Evolutionary conservation across 2,797 vertebrate species (phyloP).

Genomic region (Microctenopoma lineatum): DNA sequence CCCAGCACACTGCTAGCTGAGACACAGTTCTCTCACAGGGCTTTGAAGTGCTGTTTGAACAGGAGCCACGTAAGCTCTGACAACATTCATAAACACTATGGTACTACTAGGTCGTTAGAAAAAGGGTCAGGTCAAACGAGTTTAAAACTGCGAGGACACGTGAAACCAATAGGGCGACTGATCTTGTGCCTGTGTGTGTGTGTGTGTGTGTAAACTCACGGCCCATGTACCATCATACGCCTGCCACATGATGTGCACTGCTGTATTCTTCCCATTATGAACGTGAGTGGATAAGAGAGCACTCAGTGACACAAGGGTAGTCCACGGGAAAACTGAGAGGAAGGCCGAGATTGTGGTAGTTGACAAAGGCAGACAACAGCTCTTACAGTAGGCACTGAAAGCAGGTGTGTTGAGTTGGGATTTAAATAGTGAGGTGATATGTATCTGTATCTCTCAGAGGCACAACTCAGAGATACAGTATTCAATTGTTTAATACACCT

Average conservation of each 20-base stretch:
- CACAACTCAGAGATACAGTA: conserved; percentile 20
- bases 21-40: conserved; percentile 38
- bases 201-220: conserved; percentile 43
- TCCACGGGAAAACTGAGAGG: conserved; percentile 27
- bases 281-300: conserved; percentile 44
- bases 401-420: conserved; percentile 14
- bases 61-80: conserved; percentile 22
- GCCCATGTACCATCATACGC: conserved; percentile 42
- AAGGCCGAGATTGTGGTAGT: conserved; percentile 6
- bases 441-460: too few relatives aligned
- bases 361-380: conserved; percentile 29
- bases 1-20: conserved; percentile 37
- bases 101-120: conserved; percentile 21
- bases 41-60: conserved; percentile 39
- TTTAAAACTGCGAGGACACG: conserved; percentile 11
- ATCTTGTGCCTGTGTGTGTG: conserved; percentile 33
- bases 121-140: conserved; percentile 21
- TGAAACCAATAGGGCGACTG: conserved; percentile 14
- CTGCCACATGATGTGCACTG: conserved; percentile 25
- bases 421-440: conserved; percentile 30
- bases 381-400: conserved; percentile 1
- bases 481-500: background rate
- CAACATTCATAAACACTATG: conserved; percentile 15
- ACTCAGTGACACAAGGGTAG: conserved; percentile 33
- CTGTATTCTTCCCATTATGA: conserved; percentile 33